Evolutionary conservation across 2,888 invertebrate species (phyloP).

Genomic region (Polymixis flavicincta): DNA sequence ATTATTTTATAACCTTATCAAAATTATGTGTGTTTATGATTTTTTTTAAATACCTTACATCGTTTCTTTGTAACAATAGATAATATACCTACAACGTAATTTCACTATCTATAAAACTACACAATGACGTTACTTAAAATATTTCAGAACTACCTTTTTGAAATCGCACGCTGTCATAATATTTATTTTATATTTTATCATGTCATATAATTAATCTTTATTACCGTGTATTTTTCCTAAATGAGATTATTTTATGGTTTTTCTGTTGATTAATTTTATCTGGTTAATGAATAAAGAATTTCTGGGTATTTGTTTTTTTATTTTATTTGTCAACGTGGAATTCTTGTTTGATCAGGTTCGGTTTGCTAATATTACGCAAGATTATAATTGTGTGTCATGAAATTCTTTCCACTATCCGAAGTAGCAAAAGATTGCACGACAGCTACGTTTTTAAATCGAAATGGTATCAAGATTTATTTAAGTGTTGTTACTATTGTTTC

Average conservation of each 20-base stretch:
- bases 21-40: neutral
- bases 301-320: slow-evolving; percentile 33
- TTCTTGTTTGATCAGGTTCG: slow-evolving; percentile 40
- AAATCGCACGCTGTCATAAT: slow-evolving; percentile 63
- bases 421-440: neutral
- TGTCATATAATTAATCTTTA: slow-evolving; percentile 24
- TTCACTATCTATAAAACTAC: slow-evolving; percentile 31
- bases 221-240: slow-evolving; percentile 34
- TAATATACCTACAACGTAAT: slow-evolving; percentile 13
- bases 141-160: slow-evolving; percentile 32
- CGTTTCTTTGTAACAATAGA: neutral
- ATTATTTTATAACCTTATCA: neutral
- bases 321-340: slow-evolving; percentile 10
- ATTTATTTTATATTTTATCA: slow-evolving; percentile 47
- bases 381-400: slow-evolving; percentile 16
- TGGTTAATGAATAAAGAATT: slow-evolving; percentile 9
- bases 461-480: neutral
- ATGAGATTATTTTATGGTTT: slow-evolving; percentile 21
- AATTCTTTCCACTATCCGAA: slow-evolving; percentile 8
- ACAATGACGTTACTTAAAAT: slow-evolving; percentile 26
- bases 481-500: neutral
- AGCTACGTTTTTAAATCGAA: neutral
- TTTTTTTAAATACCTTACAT: neutral
- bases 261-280: slow-evolving; percentile 29
- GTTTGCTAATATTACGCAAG: slow-evolving; percentile 12